Conservation (phyloP, 64 coral and sea anemone genomes). For the Pocillopora verrucosa region DNA sequence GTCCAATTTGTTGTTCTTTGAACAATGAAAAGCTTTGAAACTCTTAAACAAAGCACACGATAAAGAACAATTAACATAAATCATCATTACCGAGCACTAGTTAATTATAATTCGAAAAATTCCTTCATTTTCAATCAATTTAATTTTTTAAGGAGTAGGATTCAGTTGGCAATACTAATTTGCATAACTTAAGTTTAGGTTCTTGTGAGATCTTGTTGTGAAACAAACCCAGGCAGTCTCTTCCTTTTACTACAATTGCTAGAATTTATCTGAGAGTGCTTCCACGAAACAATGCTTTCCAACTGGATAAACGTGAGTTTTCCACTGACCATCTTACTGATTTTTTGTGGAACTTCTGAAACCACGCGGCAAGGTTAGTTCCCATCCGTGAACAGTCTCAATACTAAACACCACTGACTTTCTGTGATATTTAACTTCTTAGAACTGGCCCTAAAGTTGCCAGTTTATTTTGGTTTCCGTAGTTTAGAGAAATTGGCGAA, state of each 20-base stretch:
- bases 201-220: neutral
- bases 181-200: neutral
- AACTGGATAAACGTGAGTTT: conserved; percentile 7
- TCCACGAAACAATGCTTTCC: neutral
- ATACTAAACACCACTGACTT: neutral
- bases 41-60: conserved; percentile 6
- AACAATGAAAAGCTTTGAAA: neutral
- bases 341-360: neutral
- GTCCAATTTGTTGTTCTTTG: neutral
- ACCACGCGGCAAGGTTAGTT: neutral
- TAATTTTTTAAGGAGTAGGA: neutral
- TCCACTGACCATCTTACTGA: neutral
- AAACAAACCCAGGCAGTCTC: neutral
- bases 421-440: neutral
- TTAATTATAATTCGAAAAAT: neutral
- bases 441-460: neutral
- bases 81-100: neutral
- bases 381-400: neutral
- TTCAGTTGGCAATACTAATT: neutral
- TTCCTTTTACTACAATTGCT: neutral
- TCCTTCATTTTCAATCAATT: neutral
- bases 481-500: too few species aligned
- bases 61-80: conserved; percentile 6
- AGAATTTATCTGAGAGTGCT: neutral
- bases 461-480: too few species aligned